Conservation (phyloP, 2,113 vertebrate species). For the Actenoides lindsayi region DNA sequence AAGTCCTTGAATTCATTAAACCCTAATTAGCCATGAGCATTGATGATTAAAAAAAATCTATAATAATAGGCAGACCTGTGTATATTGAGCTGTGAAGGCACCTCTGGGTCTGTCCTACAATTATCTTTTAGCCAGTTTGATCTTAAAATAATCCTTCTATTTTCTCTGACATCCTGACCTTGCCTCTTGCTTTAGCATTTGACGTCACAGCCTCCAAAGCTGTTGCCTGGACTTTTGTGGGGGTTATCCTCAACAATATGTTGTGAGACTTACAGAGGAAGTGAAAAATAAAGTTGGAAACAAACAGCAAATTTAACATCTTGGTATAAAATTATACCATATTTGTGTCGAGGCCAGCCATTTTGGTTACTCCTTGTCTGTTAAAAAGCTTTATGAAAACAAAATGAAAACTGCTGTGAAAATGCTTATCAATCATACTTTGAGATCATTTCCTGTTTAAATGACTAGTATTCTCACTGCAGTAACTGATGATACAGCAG, state of each 20-base stretch:
- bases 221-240: not conserved
- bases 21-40: slow-evolving; percentile 65
- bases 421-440: not conserved
- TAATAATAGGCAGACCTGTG: slow-evolving; percentile 42
- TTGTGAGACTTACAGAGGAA: not conserved
- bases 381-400: not conserved
- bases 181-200: slow-evolving; percentile 30
- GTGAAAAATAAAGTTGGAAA: not conserved
- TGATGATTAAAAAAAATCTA: slow-evolving; percentile 49
- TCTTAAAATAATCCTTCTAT: slow-evolving; percentile 66
- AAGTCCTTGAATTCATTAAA: slow-evolving; percentile 74
- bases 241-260: not conserved
- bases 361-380: not conserved
- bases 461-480: not conserved
- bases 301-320: not conserved
- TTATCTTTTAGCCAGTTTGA: slow-evolving; percentile 56
- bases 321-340: not conserved
- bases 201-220: slow-evolving; percentile 2
- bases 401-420: not conserved
- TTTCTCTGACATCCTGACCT: slow-evolving; percentile 43
- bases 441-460: not conserved
- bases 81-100: slow-evolving; percentile 32
- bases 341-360: not conserved
- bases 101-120: slow-evolving; percentile 58
- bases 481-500: not conserved